phyloP scores from a whole-genome alignment of 2,797 vertebrate species.

The Poecilia picta region DNA sequence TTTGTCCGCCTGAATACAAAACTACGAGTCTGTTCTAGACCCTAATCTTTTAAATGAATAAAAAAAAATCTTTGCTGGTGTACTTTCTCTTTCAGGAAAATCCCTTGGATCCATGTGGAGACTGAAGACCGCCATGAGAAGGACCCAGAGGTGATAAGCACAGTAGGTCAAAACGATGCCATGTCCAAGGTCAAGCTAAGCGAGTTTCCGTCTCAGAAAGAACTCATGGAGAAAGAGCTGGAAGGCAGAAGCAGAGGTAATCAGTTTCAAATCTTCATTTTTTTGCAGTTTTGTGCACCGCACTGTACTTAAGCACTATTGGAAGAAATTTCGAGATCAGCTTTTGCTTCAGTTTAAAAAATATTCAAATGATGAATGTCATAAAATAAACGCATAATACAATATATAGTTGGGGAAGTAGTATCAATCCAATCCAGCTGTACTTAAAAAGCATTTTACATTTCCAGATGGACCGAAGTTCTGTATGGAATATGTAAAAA shows the following conservation, averaged over 20 bases:
- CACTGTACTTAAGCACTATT: background rate
- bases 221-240: slow-evolving; percentile 91
- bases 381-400: background rate
- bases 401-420: background rate
- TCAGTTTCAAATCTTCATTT: slow-evolving; percentile 10
- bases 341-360: background rate
- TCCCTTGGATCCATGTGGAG: slow-evolving; percentile 96
- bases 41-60: background rate
- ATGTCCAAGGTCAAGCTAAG: slow-evolving; percentile 76
- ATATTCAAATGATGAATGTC: too few relatives aligned
- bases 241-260: slow-evolving; percentile 89
- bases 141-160: slow-evolving; percentile 94
- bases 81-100: slow-evolving; percentile 84
- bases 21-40: background rate
- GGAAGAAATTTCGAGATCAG: background rate
- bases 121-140: slow-evolving; percentile 96
- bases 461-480: background rate
- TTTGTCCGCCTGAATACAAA: slow-evolving; percentile 51
- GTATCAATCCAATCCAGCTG: background rate
- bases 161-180: slow-evolving; percentile 90
- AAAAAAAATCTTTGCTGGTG: background rate
- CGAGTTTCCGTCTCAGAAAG: slow-evolving; percentile 83
- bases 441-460: background rate
- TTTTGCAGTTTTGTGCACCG: background rate
- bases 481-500: background rate